phyloP scores from a whole-genome alignment of 2,888 invertebrate species.

The Spodoptera picta region DNA sequence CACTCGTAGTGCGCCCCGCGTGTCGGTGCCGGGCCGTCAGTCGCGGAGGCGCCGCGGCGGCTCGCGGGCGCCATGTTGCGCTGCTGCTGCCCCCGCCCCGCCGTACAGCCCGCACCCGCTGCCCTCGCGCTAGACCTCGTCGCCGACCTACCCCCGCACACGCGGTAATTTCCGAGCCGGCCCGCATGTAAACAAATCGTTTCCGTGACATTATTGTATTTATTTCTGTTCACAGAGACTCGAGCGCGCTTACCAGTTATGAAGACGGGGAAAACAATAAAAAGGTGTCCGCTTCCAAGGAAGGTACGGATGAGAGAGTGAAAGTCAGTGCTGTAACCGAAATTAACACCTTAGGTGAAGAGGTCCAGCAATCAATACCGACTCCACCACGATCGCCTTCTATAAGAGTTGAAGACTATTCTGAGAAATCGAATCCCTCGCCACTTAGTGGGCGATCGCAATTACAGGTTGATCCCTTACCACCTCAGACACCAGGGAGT shows the following conservation, averaged over 20 bases:
- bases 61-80: slow-evolving; percentile 76
- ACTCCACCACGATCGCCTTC: slow-evolving; percentile 76
- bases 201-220: slow-evolving; percentile 36
- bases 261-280: slow-evolving; percentile 47
- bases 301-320: slow-evolving; percentile 17
- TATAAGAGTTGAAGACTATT: slow-evolving; percentile 76
- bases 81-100: slow-evolving; percentile 71
- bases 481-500: slow-evolving; percentile 19
- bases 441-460: slow-evolving; percentile 48
- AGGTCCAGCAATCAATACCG: slow-evolving; percentile 34
- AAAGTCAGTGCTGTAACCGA: slow-evolving; percentile 19
- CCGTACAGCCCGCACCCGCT: slow-evolving; percentile 60
- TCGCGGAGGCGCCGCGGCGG: slow-evolving; percentile 80
- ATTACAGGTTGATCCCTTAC: slow-evolving; percentile 29
- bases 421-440: slow-evolving; percentile 72
- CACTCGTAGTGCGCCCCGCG: slow-evolving; percentile 17
- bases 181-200: slow-evolving; percentile 49
- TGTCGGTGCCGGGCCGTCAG: slow-evolving; percentile 67
- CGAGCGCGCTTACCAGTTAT: slow-evolving; percentile 74
- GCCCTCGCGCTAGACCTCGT: slow-evolving; percentile 79
- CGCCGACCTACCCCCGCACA: slow-evolving; percentile 79
- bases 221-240: slow-evolving; percentile 77
- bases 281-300: slow-evolving; percentile 37
- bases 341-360: slow-evolving; percentile 15
- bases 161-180: slow-evolving; percentile 72